Evolutionary conservation across 1,140 invertebrate species (phyloP), one percentile per base, ranked within the genome.

Genomic region (Eubasilissa regina): DNA sequence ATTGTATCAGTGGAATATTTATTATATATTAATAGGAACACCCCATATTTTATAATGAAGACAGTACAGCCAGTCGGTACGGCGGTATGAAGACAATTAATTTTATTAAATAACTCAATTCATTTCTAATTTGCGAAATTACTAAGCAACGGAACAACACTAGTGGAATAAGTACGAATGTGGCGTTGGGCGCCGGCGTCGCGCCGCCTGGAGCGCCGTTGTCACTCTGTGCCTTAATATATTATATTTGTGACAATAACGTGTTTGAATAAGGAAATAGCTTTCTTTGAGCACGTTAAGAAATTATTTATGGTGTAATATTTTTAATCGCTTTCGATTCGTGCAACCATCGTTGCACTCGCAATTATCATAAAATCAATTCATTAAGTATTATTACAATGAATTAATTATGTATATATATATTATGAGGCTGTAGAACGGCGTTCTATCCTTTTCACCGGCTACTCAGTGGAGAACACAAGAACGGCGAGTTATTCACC

Each of bases 81-180:
- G 75, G 81, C 48, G 81, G 78, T 80, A 82, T 82, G 81, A 82
- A 82, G 81, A 82, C 81, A 82, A 82, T 82, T 82, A 82, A 82
- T 82, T 82, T 82, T 82, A 82, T 82, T 82, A 80, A 82, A 82
- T 80, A 82, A 82, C 78, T 82, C 81, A 82, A 82, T 82, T 82
- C 81, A 60, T 82, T 82, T 82, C 81, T 82, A 82, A 82, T 82
- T 82, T 82, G 78, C 74, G 78, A 80, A 82, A 82, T 82, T 76
- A 82, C 78, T 80, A 78, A 82, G 80, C 81, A 82, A 80, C 77
- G 81, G 75, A 82, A 79, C 77, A 77, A 76, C 77, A 81, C 77
- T 76, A 81, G 80, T 81, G 80, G 80, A 81, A 81, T 81, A 81
- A 81, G 79, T 80, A 74, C 79, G 55, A 80, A 75, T 80, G 79